Evolutionary conservation across 2,797 vertebrate species (phyloP).

Genomic region (Potorous gilbertii): DNA sequence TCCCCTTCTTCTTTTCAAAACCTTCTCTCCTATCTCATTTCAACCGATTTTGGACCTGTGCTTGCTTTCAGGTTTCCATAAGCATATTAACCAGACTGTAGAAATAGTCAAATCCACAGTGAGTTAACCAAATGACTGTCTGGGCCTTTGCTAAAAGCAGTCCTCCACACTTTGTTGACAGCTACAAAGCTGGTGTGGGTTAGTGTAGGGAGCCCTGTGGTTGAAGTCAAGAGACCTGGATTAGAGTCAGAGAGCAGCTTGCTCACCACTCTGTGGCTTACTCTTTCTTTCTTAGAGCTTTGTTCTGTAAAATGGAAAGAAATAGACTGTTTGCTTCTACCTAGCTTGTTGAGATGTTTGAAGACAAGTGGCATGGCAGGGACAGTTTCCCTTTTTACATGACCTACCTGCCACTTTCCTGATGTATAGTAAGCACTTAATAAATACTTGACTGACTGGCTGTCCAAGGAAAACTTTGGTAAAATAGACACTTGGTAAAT

Average conservation of each 20-base stretch:
- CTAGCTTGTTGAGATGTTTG: conserved; percentile 28
- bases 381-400: neutral
- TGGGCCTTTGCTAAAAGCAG: neutral
- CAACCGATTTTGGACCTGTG: conserved; percentile 17
- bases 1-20: neutral
- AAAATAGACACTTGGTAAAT: conserved; percentile 52
- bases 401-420: neutral
- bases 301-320: neutral
- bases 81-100: neutral
- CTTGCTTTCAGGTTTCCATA: neutral
- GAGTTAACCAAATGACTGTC: neutral
- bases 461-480: conserved; percentile 44
- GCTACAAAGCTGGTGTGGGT: neutral
- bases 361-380: conserved; percentile 56
- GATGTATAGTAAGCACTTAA: neutral
- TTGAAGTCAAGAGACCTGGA: neutral
- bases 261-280: neutral
- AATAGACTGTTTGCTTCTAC: conserved; percentile 6
- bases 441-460: neutral
- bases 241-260: neutral
- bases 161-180: neutral
- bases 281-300: neutral
- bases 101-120: neutral
- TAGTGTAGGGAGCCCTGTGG: neutral
- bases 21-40: neutral